Base-by-base conservation (phyloP, 2,888 invertebrate species). In the Mythimna impura region DNA sequence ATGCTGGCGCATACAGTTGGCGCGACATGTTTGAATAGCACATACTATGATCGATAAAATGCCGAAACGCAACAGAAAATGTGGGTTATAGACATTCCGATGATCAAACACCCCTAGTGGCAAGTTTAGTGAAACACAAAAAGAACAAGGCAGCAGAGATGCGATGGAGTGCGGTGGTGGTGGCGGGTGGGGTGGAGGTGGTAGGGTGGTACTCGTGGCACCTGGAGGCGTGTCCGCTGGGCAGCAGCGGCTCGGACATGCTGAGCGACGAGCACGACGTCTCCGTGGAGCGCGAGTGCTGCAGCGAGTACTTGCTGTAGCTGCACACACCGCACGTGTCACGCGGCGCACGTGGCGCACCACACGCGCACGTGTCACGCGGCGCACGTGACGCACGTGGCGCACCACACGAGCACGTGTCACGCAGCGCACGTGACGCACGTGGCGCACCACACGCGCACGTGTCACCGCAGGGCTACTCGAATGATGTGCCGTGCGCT, bases 231-330 rank as follows among this genome's bases (percentile, higher is more conserved):
- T 80, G 89, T 64, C 86, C 89, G 89, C 90, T 89, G 85, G 89
- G 92, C 90, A 81, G 91, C 89, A 90, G 92, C 85, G 76, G 47
- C 77, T 89, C 85, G 73, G 25, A 20, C 60, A 12, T 47, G 74
- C 74, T 79, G 89, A 92, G 93, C 89, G 94, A 91, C 73, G 93
- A 93, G 92, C 93, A 7, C 81, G 92, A 92, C 78, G 94, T 93
- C 81, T 95, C 94, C 67, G 93, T 89, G 86, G 93, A 92, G 92
- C 95, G 94, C 91, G 93, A 93, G 93, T 94, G 95, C 90, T 95
- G 95, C 93, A 96, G 94, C 93, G 95, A 95, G 90, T 87, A 86
- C 93, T 93, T 93, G 93, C 95, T 94, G 94, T 95, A 95, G 90
- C 95, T 95, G 92, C 80, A 62, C 72, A 66, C 84, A 70, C 70